These are phyloP conservation scores for Smutsia gigantea DNA, from an alignment of 2,797 vertebrate species.

Conservation along the genomic window DNA sequence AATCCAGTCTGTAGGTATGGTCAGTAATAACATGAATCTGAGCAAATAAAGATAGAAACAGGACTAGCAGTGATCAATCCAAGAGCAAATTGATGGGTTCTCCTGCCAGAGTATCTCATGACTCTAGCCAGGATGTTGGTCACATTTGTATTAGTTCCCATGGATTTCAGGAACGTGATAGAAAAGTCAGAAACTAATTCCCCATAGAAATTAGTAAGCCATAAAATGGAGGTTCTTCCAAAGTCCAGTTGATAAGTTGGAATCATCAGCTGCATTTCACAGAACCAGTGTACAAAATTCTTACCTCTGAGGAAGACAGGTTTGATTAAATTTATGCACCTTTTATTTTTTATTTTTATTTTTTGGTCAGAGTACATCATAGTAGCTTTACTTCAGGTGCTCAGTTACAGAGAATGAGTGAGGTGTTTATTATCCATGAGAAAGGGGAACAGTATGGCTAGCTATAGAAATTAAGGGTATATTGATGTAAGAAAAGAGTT, in stretches of 20 bases:
- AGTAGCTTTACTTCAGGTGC: not conserved
- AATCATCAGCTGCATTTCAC: constrained; percentile 14
- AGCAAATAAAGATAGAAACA: not conserved
- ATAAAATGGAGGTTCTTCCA: not conserved
- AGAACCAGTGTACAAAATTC: not conserved
- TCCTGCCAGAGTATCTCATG: not conserved
- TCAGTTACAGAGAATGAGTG: not conserved
- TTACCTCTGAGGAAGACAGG: not conserved
- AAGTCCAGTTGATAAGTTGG: not conserved
- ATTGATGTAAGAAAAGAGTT: not conserved
- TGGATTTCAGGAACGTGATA: not conserved
- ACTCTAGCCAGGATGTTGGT: not conserved
- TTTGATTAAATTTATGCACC: not conserved
- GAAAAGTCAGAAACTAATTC: not conserved
- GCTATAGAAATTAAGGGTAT: not conserved
- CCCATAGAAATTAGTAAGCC: not conserved
- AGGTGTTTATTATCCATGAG: not conserved
- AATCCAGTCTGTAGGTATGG: not conserved
- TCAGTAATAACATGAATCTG: not conserved
- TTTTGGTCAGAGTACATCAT: not conserved
- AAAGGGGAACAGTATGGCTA: not conserved
- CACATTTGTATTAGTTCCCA: not conserved
- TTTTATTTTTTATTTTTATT: not conserved
- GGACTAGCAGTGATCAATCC: not conserved
- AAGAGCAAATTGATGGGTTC: not conserved